Evolutionary conservation across 2,888 invertebrate species (phyloP).

Genomic region (Sphaerophoria taeniata): DNA sequence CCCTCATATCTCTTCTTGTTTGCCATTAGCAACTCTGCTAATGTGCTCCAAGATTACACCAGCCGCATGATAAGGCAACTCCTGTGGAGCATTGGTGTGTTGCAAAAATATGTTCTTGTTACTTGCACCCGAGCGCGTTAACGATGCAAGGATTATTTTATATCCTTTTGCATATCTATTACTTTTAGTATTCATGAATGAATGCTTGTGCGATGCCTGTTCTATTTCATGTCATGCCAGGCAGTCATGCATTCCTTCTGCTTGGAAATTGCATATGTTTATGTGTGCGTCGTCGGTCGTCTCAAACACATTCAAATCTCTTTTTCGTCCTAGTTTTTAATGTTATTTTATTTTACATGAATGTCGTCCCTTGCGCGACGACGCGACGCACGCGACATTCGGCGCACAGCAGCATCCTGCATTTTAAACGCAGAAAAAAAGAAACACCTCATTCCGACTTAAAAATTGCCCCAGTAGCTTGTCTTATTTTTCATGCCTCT

Average conservation of each 20-base stretch:
- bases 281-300: conserved; percentile 42
- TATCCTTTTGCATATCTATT: conserved; percentile 52
- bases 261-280: neutral
- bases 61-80: conserved; percentile 8
- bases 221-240: conserved; percentile 30
- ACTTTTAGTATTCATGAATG: conserved; percentile 69
- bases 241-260: conserved; percentile 25
- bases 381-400: no score
- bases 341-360: conserved; percentile 29
- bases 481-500: conserved; percentile 70
- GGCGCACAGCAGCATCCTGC: conserved; percentile 1
- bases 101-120: conserved; percentile 23
- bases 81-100: neutral
- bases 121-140: conserved; percentile 47
- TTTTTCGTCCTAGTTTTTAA: conserved; percentile 61
- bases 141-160: conserved; percentile 47
- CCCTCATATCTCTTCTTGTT: no score
- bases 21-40: conserved; percentile 72
- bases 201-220: conserved; percentile 44
- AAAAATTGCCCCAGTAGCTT: conserved; percentile 16
- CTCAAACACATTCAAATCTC: neutral
- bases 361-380: conserved; percentile 2
- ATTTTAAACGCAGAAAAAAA: neutral
- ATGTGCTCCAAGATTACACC: conserved; percentile 63
- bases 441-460: conserved; percentile 14